These are phyloP conservation scores for Lepidochitona cinerea DNA, from an alignment of 2,888 invertebrate species.

Conservation along the genomic window DNA sequence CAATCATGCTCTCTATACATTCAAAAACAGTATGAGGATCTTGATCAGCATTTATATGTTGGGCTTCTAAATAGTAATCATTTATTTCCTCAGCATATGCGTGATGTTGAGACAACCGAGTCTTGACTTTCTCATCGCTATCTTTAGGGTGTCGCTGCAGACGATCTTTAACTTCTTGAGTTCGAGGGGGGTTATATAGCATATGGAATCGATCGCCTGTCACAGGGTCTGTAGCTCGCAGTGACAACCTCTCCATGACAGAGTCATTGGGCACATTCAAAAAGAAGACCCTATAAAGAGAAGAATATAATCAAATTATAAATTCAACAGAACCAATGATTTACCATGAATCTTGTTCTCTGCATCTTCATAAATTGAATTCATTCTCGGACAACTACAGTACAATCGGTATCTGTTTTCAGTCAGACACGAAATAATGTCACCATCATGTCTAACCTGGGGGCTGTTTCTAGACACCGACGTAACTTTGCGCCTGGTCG, in stretches of 20 bases:
- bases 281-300: constrained; percentile 66
- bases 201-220: constrained; percentile 70
- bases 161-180: constrained; percentile 64
- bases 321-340: too few relatives aligned
- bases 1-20: constrained; percentile 68
- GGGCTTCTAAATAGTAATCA: constrained; percentile 64
- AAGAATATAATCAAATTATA: constrained; percentile 4
- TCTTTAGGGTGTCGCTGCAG: constrained; percentile 58
- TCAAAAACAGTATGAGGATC: constrained; percentile 71
- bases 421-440: too few relatives aligned
- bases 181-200: constrained; percentile 69
- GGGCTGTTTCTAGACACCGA: too few relatives aligned
- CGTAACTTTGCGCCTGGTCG: too few relatives aligned
- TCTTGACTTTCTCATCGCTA: constrained; percentile 54
- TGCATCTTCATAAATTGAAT: too few relatives aligned
- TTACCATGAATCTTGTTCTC: too few relatives aligned
- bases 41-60: constrained; percentile 69
- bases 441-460: too few relatives aligned
- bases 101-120: constrained; percentile 57
- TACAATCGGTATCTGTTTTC: too few relatives aligned
- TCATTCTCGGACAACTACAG: too few relatives aligned
- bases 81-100: constrained; percentile 64
- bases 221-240: constrained; percentile 66
- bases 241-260: constrained; percentile 67
- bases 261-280: constrained; percentile 70